These are phyloP conservation scores for Atractosteus spatula DNA, from an alignment of 2,113 vertebrate genomes.

Conservation along the genomic window DNA sequence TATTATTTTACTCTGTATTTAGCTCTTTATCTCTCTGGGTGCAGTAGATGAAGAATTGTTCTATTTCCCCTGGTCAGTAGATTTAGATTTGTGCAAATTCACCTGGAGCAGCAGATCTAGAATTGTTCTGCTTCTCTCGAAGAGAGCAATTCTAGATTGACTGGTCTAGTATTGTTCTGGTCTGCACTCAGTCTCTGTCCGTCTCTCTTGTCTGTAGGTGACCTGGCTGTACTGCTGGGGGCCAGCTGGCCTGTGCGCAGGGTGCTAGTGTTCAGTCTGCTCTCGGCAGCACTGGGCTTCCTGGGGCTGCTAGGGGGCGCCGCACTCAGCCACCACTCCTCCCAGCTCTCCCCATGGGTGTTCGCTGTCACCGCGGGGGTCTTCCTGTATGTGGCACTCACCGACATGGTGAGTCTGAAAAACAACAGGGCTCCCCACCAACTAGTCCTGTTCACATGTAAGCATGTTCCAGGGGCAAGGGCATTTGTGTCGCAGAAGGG, in stretches of 20 bases:
- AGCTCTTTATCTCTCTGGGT: no score
- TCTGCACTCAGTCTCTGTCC: background rate
- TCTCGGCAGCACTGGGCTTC: conserved; percentile 68
- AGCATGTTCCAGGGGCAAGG: no score
- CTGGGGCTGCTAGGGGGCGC: conserved; percentile 57
- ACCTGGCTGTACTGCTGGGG: conserved; percentile 69
- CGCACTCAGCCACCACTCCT: conserved; percentile 54
- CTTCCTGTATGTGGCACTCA: conserved; percentile 78
- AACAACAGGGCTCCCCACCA: no score
- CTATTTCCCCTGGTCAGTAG: no score
- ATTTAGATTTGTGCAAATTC: no score
- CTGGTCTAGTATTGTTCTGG: background rate
- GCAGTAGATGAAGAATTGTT: no score
- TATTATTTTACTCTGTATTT: no score
- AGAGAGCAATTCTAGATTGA: no score
- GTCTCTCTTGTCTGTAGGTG: conserved; percentile 52
- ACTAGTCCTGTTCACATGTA: no score
- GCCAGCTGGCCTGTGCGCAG: conserved; percentile 56
- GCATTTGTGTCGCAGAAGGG: no score
- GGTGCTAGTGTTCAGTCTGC: conserved; percentile 56
- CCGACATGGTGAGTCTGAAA: conserved; percentile 66
- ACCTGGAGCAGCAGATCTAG: no score
- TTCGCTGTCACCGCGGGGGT: conserved; percentile 72
- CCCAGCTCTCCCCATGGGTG: conserved; percentile 69
- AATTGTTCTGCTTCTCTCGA: no score